Evolutionary conservation across 2,888 invertebrate genomes (phyloP), one percentile per base, ranked within the genome.

Genomic region (Ophioninae sp.): DNA sequence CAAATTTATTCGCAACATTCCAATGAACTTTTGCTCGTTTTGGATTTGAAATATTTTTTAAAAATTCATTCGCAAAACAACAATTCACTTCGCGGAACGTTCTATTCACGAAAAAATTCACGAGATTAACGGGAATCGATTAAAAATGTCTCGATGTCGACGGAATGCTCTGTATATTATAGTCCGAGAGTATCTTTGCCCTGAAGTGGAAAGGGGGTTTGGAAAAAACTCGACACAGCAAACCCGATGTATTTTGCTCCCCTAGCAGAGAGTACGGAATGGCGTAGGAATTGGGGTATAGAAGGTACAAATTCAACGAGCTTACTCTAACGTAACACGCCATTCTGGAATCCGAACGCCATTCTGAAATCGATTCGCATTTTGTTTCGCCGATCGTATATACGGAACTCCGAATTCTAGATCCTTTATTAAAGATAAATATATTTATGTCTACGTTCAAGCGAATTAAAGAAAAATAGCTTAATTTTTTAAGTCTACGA

Each of bases 311-410:
- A 50, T 50, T 73, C 79, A 57, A 73, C 68, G 79, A 67, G 73
- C 79, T 73, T 73, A 73, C 73, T 61, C 78, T 30, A 59, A 50
- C 50, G 64, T 41, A 74, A 73, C 79, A 61, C 73, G 73, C 44
- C 39, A 61, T 79, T 79, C 68, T 30, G 73, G 61, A 73, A 79
- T 79, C 73, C 67, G 79, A 41, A 79, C 61, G 67, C 30, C 30
- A 30, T 30, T 30, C 30, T 30, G 30, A 3, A 79, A 79, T 79
- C 79, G 79, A 79, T 73, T 74, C 79, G 73, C 67, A 61, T 79
- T 79, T 79, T 74, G 79, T 79, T 79, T 73, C 50, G 65, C 8
- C 79, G 67, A 73, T 64, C 59, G 50, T 68, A 57, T 74, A 64
- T 64, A 50, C 23, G 73, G 72, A 79, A 72, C 70, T 79, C 72